These are phyloP conservation scores for Onychomys leucogaster DNA, from an alignment of 2,797 vertebrate genomes.

Conservation along the genomic window DNA sequence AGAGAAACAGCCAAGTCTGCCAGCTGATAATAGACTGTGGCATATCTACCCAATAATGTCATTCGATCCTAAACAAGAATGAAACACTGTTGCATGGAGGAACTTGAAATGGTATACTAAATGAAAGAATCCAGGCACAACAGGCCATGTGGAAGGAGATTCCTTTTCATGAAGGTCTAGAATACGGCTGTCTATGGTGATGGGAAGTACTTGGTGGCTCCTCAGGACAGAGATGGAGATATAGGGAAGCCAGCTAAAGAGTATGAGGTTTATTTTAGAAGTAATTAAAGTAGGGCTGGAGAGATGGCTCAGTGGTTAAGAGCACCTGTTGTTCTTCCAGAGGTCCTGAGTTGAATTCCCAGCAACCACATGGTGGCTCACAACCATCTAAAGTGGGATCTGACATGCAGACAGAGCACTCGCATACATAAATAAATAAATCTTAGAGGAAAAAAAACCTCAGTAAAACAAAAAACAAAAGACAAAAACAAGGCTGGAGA, in stretches of 20 bases:
- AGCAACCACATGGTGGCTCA: no score
- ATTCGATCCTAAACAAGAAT: not conserved
- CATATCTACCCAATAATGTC: fast-evolving
- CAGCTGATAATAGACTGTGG: not conserved
- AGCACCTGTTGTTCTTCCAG: no score
- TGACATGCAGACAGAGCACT: no score
- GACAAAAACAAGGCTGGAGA: no score
- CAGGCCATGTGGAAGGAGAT: no score
- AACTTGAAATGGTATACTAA: not conserved
- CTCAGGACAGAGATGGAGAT: not conserved
- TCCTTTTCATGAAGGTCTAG: not conserved
- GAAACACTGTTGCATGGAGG: not conserved
- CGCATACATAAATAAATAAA: no score
- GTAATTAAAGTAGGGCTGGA: not conserved
- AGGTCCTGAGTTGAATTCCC: no score
- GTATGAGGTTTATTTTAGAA: not conserved
- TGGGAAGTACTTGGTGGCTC: not conserved
- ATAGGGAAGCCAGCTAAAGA: not conserved
- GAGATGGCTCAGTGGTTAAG: no score
- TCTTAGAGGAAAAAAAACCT: no score
- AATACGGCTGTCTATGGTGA: not conserved
- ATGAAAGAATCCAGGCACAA: not conserved
- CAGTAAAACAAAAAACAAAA: no score
- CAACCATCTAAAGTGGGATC: no score
- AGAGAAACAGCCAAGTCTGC: not conserved